phyloP scores from a whole-genome alignment of 92 coral and sea anemone genomes.

The Diadumene lineata region DNA sequence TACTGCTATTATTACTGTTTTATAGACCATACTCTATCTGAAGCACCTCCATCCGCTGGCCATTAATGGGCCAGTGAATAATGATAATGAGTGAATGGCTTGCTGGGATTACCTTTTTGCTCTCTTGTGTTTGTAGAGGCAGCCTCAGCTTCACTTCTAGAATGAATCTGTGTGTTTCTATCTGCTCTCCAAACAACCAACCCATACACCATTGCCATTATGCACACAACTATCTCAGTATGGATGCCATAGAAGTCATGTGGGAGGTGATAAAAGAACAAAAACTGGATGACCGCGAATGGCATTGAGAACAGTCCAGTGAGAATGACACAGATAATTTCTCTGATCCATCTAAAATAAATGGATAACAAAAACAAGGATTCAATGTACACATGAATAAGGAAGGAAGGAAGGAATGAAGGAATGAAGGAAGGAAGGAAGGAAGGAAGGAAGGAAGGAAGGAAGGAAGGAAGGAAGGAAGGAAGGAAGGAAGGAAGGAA shows the following conservation, averaged over 20 bases:
- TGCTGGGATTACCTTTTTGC: conserved; percentile 1
- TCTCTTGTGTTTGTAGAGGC: not conserved
- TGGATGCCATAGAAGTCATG: conserved; percentile 39
- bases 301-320: conserved; percentile 42
- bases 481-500: not conserved
- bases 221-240: conserved; percentile 31
- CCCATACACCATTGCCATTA: conserved; percentile 28
- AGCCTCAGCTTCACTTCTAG: conserved; percentile 4
- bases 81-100: too few relatives aligned
- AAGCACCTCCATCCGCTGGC: too few relatives aligned
- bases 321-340: conserved; percentile 14
- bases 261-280: conserved; percentile 31
- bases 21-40: too few relatives aligned
- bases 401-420: not conserved
- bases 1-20: too few relatives aligned
- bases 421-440: not conserved
- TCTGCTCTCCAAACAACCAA: conserved; percentile 34
- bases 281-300: conserved; percentile 33
- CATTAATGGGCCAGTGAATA: too few relatives aligned
- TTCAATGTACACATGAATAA: not conserved
- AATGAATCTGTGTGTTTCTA: conserved; percentile 19
- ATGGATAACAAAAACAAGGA: not conserved
- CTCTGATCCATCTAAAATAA: conserved; percentile 29
- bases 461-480: not conserved
- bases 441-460: not conserved